Base-by-base conservation (phyloP, 1,140 invertebrate genomes). In the Rhyacophila brunnea region DNA sequence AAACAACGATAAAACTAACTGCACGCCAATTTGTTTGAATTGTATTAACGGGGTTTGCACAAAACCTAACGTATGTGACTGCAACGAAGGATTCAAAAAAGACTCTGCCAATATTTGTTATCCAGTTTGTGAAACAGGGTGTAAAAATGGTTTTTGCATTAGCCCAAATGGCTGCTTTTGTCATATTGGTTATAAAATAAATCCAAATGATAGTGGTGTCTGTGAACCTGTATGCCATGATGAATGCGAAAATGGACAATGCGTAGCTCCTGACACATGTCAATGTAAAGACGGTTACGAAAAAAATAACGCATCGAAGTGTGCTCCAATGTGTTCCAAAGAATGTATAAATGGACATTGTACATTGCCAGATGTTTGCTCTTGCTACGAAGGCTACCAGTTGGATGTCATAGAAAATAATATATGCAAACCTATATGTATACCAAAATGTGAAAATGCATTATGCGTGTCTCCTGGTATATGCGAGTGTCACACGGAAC, bases 311-410 rank as follows among this genome's bases (percentile, higher is more conserved):
- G 68, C 71, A 47, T 57, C 61, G 6, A 70, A 69, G 6, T 80
- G 77, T 51, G 66, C 69, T 20, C 77, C 78, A 0, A 65, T 72
- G 32, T 80, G 78, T 48, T 56, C 36, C 1, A 68, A 74, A 19
- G 64, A 62, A n/a, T 81, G 80, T 35, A 60, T 64, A 0, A 76
- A 82, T 61, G 77, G 79, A 1, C 67, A 68, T 15, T 84, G 82
- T 51, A 60, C 66, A 11, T 72, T 68, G 0, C 81, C 81, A 6
- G 69, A 82, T 13, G 66, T 58, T 2, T 83, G 82, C 55, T 56
- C 69, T n/a, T 82, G 80, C 15, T 20, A 28, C 6, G 11, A 11
- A 14, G 55, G 55, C 10, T 49, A 57, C 23, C 45, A 28, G 1
- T n/a, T 7, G 2, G n/a, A 17, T 2, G 48, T 45, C 10, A 47